These are phyloP conservation scores for Saimiri boliviensis DNA, from an alignment of 2,113 vertebrate genomes.

Conservation along the genomic window DNA sequence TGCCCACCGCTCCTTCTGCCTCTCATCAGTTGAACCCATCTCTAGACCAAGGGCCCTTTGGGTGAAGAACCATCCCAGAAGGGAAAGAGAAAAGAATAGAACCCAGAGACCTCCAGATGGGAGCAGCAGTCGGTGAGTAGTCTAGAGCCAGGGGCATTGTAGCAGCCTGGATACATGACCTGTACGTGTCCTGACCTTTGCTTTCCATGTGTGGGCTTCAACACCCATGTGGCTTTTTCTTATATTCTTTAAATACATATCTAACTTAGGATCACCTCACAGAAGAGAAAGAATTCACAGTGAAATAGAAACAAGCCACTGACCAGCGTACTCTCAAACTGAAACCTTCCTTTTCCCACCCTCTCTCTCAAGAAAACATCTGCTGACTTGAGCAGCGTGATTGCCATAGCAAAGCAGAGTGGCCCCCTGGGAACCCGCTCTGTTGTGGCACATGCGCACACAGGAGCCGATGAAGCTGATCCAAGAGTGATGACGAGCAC, in stretches of 20 bases:
- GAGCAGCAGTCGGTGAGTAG: rapidly evolving
- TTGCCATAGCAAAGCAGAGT: background rate
- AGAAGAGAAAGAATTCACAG: background rate
- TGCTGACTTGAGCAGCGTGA: rapidly evolving
- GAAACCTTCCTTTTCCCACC: background rate
- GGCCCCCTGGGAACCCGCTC: background rate
- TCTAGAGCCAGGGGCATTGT: background rate
- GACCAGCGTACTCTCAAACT: background rate
- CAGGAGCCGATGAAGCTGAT: background rate
- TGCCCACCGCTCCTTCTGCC: background rate
- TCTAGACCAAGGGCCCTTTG: background rate
- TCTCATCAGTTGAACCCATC: background rate
- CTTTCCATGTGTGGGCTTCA: background rate
- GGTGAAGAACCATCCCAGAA: background rate
- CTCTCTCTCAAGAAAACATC: background rate
- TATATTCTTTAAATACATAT: background rate
- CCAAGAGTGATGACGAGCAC: background rate
- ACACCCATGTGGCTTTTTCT: background rate
- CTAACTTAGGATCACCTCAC: background rate
- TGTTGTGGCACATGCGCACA: rapidly evolving
- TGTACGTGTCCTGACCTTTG: too few species aligned
- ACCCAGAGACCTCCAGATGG: background rate
- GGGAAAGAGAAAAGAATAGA: too few species aligned
- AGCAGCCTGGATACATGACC: background rate
- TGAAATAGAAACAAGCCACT: background rate